Conservation (phyloP, 1,140 invertebrate species). For the Phymastichus coffea region DNA sequence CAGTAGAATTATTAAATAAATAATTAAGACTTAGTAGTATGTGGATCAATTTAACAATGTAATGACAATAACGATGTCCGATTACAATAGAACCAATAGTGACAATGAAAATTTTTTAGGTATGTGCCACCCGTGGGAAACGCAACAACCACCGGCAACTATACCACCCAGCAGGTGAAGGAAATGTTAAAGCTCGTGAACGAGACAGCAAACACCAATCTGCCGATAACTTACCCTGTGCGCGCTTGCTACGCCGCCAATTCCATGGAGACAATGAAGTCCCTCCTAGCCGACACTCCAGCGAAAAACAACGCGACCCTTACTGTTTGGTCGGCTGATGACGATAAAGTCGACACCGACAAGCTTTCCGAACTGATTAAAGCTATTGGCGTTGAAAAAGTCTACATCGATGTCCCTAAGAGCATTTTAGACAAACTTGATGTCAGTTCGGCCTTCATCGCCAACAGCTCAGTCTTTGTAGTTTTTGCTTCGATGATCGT, state of each 20-base stretch:
- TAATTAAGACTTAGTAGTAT: too few species aligned
- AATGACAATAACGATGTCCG: too few species aligned
- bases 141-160: conserved; percentile 59
- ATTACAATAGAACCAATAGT: too few species aligned
- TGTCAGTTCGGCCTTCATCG: conserved; percentile 16
- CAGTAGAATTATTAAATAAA: too few species aligned
- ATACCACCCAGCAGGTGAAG: conserved; percentile 68
- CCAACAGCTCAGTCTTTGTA: conserved; percentile 16
- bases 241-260: conserved; percentile 71
- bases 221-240: conserved; percentile 80
- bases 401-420: conserved; percentile 71
- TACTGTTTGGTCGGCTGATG: conserved; percentile 70
- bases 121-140: too few species aligned
- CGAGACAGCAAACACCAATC: conserved; percentile 58
- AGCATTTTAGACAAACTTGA: conserved; percentile 58
- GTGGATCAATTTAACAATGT: too few species aligned
- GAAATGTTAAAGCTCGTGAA: conserved; percentile 69
- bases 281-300: conserved; percentile 55
- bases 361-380: conserved; percentile 63
- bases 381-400: conserved; percentile 62
- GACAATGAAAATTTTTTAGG: too few species aligned
- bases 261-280: conserved; percentile 59
- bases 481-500: conserved; percentile 23
- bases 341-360: conserved; percentile 63
- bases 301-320: conserved; percentile 57